A percentile compares a stretch with the other conserved stretches of the same genome.
Evolutionary conservation across 1,140 invertebrate species (phyloP).

Genomic region (Stegodyphus dumicola): DNA sequence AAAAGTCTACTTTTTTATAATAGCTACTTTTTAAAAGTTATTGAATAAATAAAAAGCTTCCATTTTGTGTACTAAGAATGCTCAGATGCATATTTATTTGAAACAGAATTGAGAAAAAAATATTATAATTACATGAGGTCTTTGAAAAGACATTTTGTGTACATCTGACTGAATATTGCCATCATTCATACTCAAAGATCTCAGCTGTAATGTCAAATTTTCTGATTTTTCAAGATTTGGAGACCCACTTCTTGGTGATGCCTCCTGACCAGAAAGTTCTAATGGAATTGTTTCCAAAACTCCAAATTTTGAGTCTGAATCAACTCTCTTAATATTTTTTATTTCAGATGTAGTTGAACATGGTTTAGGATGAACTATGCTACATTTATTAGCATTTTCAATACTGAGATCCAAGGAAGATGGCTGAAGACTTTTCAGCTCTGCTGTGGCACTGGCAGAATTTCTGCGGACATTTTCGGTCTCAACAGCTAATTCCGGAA

Average conservation of each 20-base stretch:
- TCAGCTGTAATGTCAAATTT: constrained; percentile 17
- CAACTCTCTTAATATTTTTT: constrained; percentile 30
- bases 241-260: too few species aligned
- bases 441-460: neutral
- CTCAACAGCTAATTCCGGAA: constrained; percentile 34
- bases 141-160: neutral
- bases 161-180: neutral
- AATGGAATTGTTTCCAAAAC: constrained; percentile 49
- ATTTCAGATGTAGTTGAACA: neutral
- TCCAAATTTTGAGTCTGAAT: constrained; percentile 53
- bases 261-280: constrained; percentile 26
- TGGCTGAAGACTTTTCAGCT: neutral
- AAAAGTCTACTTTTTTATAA: too few species aligned
- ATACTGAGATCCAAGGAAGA: neutral
- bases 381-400: neutral
- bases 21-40: too few species aligned
- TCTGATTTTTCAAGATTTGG: constrained; percentile 7
- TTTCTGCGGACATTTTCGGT: constrained; percentile 32
- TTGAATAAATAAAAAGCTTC: too few species aligned
- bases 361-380: neutral
- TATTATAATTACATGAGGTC: constrained; percentile 12
- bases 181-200: constrained; percentile 18
- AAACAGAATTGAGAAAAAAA: neutral
- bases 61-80: too few species aligned
- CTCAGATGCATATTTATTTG: too few species aligned